Evolutionary conservation across 1,140 invertebrate species (phyloP), one percentile per base, ranked within the genome.

Genomic region (Zaprionus gabonicus): DNA sequence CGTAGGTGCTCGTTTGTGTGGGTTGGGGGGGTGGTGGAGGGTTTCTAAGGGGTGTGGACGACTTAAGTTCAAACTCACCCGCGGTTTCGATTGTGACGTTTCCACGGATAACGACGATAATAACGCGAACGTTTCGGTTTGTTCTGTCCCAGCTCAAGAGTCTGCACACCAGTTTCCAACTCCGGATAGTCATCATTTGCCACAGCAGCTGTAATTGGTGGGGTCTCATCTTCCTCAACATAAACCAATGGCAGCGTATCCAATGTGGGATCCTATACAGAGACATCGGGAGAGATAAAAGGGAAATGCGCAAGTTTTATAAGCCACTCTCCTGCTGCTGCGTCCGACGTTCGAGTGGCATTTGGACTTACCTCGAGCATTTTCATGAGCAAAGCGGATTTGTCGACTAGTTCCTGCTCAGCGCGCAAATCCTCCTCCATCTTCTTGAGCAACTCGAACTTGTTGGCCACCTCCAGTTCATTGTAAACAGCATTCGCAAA

Each of bases 71-170:
- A 10, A 49, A 71, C 83, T 81, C 82, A 93, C 85, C 82, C 83
- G 58, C 91, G 82, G 70, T 88, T 91, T 64, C 93, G 88, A 20
- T 92, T 92, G 81, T 95, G 94, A 38, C 95, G 91, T 86, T 95
- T 95, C 94, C 94, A 95, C 6, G 95, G 94, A 91, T 95, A 95
- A 51, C 94, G 93, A 64, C 94, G 93, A 76, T 95, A 95, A 74
- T 94, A 95, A 57, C 94, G 93, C 2, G 94, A 94, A 60, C 94
- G 92, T 70, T 95, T 95, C 0, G 79, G 65, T 28, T 84, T 91
- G 28, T 60, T 58, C 46, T 74, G 73, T 4, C 81, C 78, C 10
- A 82, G 28, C 0, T 75, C 70, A 20, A 75, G 49, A 36, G 55
- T 74, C 25, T 81, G 78, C 1, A 78, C 31, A 15, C 58, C 60